Evolutionary conservation across 2,113 vertebrate species (phyloP).

Genomic region (Numida meleagris): DNA sequence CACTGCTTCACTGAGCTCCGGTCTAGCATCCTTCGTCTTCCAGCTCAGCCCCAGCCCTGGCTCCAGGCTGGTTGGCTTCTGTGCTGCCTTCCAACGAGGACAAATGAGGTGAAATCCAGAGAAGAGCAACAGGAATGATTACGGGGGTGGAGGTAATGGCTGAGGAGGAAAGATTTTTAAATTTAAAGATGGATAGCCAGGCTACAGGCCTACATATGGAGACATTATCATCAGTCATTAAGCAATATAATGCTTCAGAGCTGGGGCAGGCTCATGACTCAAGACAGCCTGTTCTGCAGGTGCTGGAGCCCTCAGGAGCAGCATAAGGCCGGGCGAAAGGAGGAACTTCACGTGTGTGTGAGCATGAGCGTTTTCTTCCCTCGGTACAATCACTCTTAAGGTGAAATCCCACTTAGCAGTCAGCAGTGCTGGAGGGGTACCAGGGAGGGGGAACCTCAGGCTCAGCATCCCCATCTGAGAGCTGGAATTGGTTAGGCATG

Average conservation of each 20-base stretch:
- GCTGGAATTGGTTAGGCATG: background rate
- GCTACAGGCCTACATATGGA: slow-evolving; percentile 3
- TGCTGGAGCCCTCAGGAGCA: background rate
- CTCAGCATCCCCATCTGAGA: background rate
- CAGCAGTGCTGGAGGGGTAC: background rate
- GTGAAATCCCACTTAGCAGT: background rate
- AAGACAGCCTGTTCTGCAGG: background rate
- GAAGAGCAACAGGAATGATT: slow-evolving; percentile 53
- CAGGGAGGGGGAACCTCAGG: background rate
- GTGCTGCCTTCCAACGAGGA: slow-evolving; percentile 26
- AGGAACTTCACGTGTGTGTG: fast-evolving
- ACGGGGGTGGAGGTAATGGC: slow-evolving; percentile 31
- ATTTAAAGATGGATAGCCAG: slow-evolving; percentile 46
- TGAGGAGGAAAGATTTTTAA: slow-evolving; percentile 59
- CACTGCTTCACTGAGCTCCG: background rate
- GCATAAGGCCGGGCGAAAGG: fast-evolving
- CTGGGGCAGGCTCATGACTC: slow-evolving; percentile 17
- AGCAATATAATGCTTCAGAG: slow-evolving; percentile 13
- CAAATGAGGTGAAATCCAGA: slow-evolving; percentile 30
- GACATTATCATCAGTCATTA: slow-evolving; percentile 58
- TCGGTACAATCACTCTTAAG: background rate
- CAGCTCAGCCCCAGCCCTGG: background rate
- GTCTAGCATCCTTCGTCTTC: background rate
- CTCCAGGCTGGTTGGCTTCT: background rate
- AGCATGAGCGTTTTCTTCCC: background rate